A percentile compares a stretch with the other conserved stretches of the same genome.
Conservation (phyloP, 2,888 invertebrate genomes). For the Netelia virgata region DNA sequence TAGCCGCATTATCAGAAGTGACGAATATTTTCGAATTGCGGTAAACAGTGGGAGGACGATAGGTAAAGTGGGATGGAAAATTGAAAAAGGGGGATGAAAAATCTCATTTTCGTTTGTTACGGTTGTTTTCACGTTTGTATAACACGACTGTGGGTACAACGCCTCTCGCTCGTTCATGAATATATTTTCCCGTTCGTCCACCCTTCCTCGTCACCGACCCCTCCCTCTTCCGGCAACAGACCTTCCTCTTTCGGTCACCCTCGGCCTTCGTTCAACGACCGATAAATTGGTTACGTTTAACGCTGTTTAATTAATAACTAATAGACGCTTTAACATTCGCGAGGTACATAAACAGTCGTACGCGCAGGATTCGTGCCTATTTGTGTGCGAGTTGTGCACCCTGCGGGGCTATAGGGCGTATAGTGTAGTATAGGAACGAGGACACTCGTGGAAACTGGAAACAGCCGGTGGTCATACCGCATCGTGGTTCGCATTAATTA, state of each 20-base stretch:
- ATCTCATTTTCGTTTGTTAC: conserved; percentile 27
- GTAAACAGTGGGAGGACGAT: too few relatives aligned
- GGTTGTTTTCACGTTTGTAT: background rate
- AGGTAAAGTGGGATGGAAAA: conserved; percentile 35
- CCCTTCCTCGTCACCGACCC: conserved; percentile 8
- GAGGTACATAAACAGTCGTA: conserved; percentile 41
- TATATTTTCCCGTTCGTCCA: conserved; percentile 15
- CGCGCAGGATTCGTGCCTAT: background rate
- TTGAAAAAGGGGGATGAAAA: conserved; percentile 36
- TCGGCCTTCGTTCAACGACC: conserved; percentile 32
- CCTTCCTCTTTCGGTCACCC: background rate
- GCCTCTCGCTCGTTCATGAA: conserved; percentile 11
- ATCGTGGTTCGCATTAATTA: conserved; percentile 65
- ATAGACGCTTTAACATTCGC: conserved; percentile 45
- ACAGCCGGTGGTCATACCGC: conserved; percentile 65
- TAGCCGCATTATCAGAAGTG: background rate
- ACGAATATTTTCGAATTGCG: background rate
- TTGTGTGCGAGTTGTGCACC: background rate
- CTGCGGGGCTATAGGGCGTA: background rate
- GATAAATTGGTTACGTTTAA: conserved; percentile 60
- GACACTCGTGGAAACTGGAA: conserved; percentile 59
- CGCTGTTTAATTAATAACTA: conserved; percentile 63
- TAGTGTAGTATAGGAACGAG: conserved; percentile 5
- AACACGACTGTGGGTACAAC: background rate
- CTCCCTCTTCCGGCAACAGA: background rate